phyloP scores from a whole-genome alignment of 2,797 vertebrate genomes.

The Yasuhikotakia modesta region DNA sequence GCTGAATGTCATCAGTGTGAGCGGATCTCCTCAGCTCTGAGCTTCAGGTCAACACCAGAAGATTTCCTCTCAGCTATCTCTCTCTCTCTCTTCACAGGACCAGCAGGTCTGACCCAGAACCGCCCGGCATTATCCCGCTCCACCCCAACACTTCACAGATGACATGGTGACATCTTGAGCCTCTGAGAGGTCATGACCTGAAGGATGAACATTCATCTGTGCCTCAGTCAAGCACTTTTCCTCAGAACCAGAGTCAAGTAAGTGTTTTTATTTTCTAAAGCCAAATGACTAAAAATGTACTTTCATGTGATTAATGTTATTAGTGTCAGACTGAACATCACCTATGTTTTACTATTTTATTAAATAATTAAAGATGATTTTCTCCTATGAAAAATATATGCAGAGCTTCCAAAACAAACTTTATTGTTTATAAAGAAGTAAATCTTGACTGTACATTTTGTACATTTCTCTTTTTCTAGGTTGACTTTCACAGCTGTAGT shows the following conservation, averaged over 20 bases:
- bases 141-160: slow-evolving; percentile 3
- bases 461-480: too few relatives aligned
- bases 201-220: not conserved
- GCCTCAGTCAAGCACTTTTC: not conserved
- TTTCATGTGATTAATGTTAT: too few relatives aligned
- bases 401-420: too few relatives aligned
- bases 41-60: slow-evolving; percentile 39
- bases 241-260: not conserved
- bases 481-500: too few relatives aligned
- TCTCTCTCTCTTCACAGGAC: not conserved
- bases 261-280: not conserved
- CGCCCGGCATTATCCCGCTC: not conserved
- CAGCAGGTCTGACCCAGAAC: not conserved
- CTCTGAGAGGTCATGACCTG: not conserved
- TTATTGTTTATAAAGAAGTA: too few relatives aligned
- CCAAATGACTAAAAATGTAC: too few relatives aligned
- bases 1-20: slow-evolving; percentile 43
- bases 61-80: slow-evolving; percentile 49
- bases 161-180: slow-evolving; percentile 14
- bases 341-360: too few relatives aligned
- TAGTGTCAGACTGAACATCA: too few relatives aligned
- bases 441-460: too few relatives aligned
- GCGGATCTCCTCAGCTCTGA: slow-evolving; percentile 25
- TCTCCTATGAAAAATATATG: too few relatives aligned
- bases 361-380: too few relatives aligned